Evolutionary conservation across 1,140 invertebrate genomes (phyloP), one percentile per base, ranked within the genome.

Genomic region (Drosophila ambigua): DNA sequence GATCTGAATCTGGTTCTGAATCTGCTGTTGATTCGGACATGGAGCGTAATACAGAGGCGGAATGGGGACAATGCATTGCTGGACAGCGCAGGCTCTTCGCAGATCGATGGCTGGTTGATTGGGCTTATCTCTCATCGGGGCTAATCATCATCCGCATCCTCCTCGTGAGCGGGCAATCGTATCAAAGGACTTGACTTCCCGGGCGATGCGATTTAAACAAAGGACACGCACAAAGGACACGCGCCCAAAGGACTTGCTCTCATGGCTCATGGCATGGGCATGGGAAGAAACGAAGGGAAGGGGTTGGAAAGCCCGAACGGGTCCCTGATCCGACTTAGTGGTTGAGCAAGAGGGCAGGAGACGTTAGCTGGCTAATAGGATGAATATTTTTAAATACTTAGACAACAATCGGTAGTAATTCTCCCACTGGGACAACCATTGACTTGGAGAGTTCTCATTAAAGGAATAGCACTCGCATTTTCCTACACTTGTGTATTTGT

Each of bases 101-200:
- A 31, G 23, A 16, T 20, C 50, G 7, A 60, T 41, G 31, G 5
- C 43, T 45, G 41, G 49, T 55, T 71, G 54, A 72, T 71, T 64
- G 53, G 43, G 45, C 24, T 55, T 51, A 24, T 24, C 31, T 3
- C 2, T 9, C 8, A 41, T 50, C 31, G 44, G 26, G 7, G 2
- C 23, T 13, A 54, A 61, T 63, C 46, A 41, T 59, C 52, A 65
- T 26, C 45, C 48, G 57, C 64, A 45, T 24, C 43, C 41, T 57
- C 43, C 35, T 6, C 54, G 41, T 23, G 8, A 53, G 9, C 23
- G 24, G 8, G 52, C 57, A 73, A 76, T 85, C 68, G 85, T 87
- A 82, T 87, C 82, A 87, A 87, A 87, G 83, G 63, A 66, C 60
- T 79, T 65, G 81, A 76, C 63, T 79, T 65, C 51, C 7, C 26